Percentiles rank a stretch among this genome's conserved stretches.
Conservation (phyloP, 2,797 vertebrate species). For the Psittacula echo region DNA sequence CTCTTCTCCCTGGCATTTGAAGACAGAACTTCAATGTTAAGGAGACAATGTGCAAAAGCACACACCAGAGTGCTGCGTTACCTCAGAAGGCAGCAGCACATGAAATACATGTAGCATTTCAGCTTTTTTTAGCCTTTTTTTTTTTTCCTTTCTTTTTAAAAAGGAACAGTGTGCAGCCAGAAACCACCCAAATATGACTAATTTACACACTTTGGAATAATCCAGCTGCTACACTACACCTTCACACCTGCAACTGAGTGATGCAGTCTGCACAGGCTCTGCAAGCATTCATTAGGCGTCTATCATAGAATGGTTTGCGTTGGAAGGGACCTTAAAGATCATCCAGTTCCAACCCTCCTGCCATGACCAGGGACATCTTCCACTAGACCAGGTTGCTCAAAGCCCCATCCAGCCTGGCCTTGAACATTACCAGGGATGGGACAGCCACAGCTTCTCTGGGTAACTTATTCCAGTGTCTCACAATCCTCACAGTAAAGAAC, state of each 20-base stretch:
- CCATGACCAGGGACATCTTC: background rate
- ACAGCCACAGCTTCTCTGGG: background rate
- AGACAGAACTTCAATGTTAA: background rate
- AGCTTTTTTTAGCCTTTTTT: background rate
- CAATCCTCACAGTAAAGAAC: too few species aligned
- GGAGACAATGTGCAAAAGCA: fast-evolving
- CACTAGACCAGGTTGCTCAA: background rate
- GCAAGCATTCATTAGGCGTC: background rate
- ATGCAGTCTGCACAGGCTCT: background rate
- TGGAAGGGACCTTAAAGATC: background rate
- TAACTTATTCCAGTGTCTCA: too few species aligned
- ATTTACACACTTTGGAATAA: background rate
- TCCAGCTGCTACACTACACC: background rate
- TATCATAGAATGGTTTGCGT: background rate
- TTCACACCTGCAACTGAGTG: background rate
- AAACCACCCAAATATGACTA: background rate
- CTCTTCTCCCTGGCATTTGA: background rate
- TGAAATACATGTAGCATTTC: background rate
- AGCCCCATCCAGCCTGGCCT: background rate
- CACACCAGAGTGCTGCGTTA: background rate
- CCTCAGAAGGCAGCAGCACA: background rate
- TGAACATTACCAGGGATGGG: background rate
- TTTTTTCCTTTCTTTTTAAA: background rate
- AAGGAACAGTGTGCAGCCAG: background rate
- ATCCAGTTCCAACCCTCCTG: background rate